Conservation (phyloP, 1,140 invertebrate species). For the Arctopsyche grandis region DNA sequence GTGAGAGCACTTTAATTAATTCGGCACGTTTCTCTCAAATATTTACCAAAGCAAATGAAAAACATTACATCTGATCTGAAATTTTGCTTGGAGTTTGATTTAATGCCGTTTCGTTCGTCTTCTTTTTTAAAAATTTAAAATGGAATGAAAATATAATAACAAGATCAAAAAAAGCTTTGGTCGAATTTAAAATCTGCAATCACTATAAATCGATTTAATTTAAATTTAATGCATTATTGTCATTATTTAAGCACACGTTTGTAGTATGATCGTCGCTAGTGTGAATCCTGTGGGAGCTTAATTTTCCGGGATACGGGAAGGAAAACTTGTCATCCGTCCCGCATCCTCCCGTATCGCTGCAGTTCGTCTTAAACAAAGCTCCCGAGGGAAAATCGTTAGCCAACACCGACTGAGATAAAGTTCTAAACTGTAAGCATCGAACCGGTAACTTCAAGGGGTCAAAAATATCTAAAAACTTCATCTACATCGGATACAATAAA, state of each 20-base stretch:
- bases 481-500: no score
- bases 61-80: no score
- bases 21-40: no score
- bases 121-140: no score
- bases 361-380: constrained; percentile 18
- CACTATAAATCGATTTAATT: no score
- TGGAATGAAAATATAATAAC: not conserved
- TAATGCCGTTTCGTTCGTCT: no score
- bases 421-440: constrained; percentile 14
- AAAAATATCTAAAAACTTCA: not conserved
- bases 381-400: constrained; percentile 28
- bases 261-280: not conserved
- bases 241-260: no score
- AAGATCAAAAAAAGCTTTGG: not conserved
- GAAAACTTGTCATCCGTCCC: constrained; percentile 15
- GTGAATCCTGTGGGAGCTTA: constrained; percentile 23
- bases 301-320: constrained; percentile 17
- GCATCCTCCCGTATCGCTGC: constrained; percentile 21
- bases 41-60: no score
- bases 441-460: constrained; percentile 12
- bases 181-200: not conserved
- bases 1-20: no score
- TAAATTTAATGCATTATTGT: no score
- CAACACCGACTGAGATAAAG: constrained; percentile 16
- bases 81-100: no score